Base-by-base conservation (phyloP, 2,113 vertebrate genomes). In the Pteropus alecto region DNA sequence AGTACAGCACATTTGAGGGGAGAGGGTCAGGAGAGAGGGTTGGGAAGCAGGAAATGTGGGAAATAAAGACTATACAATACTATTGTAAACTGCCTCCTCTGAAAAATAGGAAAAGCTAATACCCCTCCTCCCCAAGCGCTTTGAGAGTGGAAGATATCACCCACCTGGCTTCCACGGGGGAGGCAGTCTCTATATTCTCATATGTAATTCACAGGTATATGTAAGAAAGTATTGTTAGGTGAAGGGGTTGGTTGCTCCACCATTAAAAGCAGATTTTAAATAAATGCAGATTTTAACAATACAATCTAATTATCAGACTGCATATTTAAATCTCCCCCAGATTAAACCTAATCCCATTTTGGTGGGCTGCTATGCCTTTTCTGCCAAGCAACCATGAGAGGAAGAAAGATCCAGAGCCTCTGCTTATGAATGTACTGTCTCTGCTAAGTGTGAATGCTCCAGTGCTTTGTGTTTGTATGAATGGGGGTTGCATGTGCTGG, bases 401-500 rank as follows among this genome's bases (percentile, higher is more conserved):
- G 96, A 97, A 97, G 95, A 84, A 90, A 56, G 35, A 65, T 46
- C 60, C 96, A 73, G 94, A 87, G 89, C 51, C 95, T 98, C 96
- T 97, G 95, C 97, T 98, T 98, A 96, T 99, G 98, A 99, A 98
- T 98, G 98, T 98, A 96, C 98, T 87, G 92, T 98, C 97, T 97
- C 97, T 81, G 97, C 98, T 90, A 96, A 98, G 98, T 98, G 98
- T 98, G 97, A 86, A 98, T 97, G 98, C 96, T 88, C 98, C 61
- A 0, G 92, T 96, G 98, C 98, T 98, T 98, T 97, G 98, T 98
- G 97, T 98, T 98, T 98, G 98, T 98, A 98, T 99, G 99, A 99
- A 99, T 99, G 99, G 98, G 98, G 98, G 98, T 97, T 98, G 98
- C 98, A 98, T 98, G 98, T 98, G 98, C 97, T 98, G 99, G 98